Evolutionary conservation across 1,140 invertebrate genomes (phyloP), one percentile per base, ranked within the genome.

Genomic region (Xylocopa sonorina): DNA sequence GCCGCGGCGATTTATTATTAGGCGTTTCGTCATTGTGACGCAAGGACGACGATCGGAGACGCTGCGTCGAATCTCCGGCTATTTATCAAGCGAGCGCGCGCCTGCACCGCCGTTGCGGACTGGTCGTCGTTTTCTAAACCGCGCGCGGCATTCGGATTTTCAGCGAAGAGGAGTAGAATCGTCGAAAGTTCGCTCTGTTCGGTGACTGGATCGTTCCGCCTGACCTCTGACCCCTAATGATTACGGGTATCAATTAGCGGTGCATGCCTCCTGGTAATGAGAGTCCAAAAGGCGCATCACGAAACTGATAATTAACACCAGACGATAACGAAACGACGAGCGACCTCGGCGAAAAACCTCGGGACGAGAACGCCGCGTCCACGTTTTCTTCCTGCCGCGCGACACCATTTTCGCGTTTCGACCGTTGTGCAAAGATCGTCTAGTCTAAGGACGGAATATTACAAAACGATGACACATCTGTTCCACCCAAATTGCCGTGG

Each of bases 171-270:
- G 5, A 21, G 29, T 43, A 27, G 63, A 62, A 73, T 57, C n/a
- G 3, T 21, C 9, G 24, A 41, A 73, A 75, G 55, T 73, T 73
- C 46, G 32, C 53, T n/a, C n/a, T 46, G 46, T 79, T 55, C 9
- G 29, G 46, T 58, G 24, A 68, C 71, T 29, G 72, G 51, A 73
- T 75, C 34, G 64, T 48, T 46, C 53, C 32, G 71, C 3, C 29
- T 51, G 74, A 63, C 63, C 81, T 67, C 69, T 80, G 80, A 87
- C 84, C 84, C n/a, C 38, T 74, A 64, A 76, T 64, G 87, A 88
- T 88, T 86, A 78, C 81, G 77, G 66, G 76, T 87, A 89, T 89
- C 86, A 88, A 90, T 90, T 90, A 89, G 72, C 78, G 81, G 63
- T 60, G 67, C 58, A 55, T 63, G 80, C 67, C 76, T 55, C 77